Conservation (phyloP, 1,140 invertebrate species). For the Pseudobourletiella spinata region DNA sequence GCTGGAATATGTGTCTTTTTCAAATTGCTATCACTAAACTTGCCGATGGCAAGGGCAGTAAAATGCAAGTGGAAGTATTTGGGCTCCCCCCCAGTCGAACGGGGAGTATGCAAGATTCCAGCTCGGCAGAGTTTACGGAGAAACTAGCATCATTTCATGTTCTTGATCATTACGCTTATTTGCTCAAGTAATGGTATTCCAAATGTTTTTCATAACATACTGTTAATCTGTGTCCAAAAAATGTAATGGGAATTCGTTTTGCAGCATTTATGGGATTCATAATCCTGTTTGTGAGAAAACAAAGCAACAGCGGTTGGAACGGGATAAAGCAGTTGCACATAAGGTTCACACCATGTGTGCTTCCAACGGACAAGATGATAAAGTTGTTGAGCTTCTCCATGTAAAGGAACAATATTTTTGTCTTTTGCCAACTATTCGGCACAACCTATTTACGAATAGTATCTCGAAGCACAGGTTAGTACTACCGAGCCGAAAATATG, state of each 20-base stretch:
- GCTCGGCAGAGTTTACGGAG: not conserved
- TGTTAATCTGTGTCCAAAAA: not conserved
- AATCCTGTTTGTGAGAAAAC: not conserved
- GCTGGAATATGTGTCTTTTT: not conserved
- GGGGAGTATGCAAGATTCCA: not conserved
- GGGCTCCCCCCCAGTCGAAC: not conserved
- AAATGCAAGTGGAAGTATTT: not conserved
- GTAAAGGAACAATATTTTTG: not conserved
- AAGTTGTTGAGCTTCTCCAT: not conserved
- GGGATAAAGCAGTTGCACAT: not conserved
- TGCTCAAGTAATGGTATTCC: not conserved
- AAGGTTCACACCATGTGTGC: not conserved
- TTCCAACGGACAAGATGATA: not conserved
- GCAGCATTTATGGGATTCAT: no score
- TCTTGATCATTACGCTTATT: not conserved
- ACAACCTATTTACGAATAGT: not conserved
- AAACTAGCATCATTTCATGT: slow-evolving; percentile 1
- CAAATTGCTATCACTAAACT: not conserved
- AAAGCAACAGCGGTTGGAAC: not conserved
- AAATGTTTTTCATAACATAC: not conserved
- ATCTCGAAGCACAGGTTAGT: not conserved
- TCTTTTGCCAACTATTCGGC: not conserved
- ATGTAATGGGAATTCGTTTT: not conserved
- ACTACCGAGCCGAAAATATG: not conserved
- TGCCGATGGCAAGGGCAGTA: not conserved